Evolutionary conservation across 2,888 invertebrate genomes (phyloP), one percentile per base, ranked within the genome.

Genomic region (Leistus spinibarbis): DNA sequence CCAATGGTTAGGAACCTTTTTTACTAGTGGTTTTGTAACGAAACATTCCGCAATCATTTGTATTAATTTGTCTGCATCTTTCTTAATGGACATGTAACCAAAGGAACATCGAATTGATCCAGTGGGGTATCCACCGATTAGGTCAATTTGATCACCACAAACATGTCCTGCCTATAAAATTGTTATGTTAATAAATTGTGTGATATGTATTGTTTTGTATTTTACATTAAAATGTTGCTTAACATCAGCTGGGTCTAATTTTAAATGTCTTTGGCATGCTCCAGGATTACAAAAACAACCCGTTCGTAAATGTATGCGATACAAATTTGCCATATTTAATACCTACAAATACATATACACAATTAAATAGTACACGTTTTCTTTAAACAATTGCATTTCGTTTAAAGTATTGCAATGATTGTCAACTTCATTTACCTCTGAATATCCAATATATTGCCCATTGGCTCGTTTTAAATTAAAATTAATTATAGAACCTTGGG

Each of bases 221-320:
- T 78, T 82, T 83, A 90, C 90, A 83, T 93, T 89, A 84, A 91
- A 96, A 84, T 97, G 94, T 27, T 90, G 88, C 79, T 91, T 90
- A 79, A 97, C 88, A 72, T 94, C 91, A 13, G 89, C 87, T 69
- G 92, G 89, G 0, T 90, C 88, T 7, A 96, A 86, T 5, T 87
- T 85, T 63, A 98, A 86, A 81, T 94, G 93, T 66, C 91, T 87
- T 83, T 97, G 95, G 83, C 98, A 98, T 1, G 97, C 94, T 13
- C 98, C 99, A 1, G 97, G 93, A 86, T 99, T 99, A 84, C 99
- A 99, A 84, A 98, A 97, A 83, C 98, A 98, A 0, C 99, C 99
- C 0, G 96, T 96, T 78, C 99, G 89, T 56, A 99, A 84, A 79
- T 93, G 92, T 68, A 99, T 93, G 80, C 93, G 92, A 83, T 95